A percentile compares a stretch with the other conserved stretches of the same genome.
Conservation (phyloP, 2,888 invertebrate genomes). For the Drosophila sordidula region DNA sequence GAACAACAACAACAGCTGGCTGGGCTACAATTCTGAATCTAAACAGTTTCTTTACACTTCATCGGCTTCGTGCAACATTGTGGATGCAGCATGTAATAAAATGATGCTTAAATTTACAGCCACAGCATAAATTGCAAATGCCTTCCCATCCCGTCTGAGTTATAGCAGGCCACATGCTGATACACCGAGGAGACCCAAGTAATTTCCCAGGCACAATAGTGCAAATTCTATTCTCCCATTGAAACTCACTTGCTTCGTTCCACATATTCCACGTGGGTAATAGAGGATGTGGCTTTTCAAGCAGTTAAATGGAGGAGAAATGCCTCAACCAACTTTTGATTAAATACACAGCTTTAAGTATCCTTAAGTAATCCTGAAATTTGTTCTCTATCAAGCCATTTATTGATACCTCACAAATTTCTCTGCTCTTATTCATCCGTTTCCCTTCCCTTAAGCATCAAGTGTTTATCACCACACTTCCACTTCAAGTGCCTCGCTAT, state of each 20-base stretch:
- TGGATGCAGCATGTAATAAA: constrained; percentile 24
- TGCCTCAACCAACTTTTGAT: too few species aligned
- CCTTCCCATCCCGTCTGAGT: constrained; percentile 3
- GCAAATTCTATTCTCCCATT: not conserved
- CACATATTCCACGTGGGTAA: not conserved
- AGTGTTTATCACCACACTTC: constrained; percentile 27
- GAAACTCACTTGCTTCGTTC: not conserved
- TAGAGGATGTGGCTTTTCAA: too few species aligned
- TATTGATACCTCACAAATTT: not conserved
- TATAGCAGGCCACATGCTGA: not conserved
- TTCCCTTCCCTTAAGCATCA: not conserved
- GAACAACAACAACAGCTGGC: constrained; percentile 2
- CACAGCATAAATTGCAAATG: constrained; percentile 36
- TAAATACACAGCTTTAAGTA: too few species aligned
- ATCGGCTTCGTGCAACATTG: constrained; percentile 40
- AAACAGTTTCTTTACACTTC: not conserved
- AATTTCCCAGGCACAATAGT: not conserved
- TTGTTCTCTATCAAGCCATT: not conserved
- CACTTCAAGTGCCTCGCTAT: constrained; percentile 10
- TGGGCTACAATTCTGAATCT: constrained; percentile 2
- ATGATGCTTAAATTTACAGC: constrained; percentile 32
- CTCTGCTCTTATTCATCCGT: not conserved
- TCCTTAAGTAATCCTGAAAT: not conserved
- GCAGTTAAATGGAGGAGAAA: too few species aligned
- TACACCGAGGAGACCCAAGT: not conserved